Conservation (phyloP, 2,888 invertebrate genomes). For the Leptarthrus brevirostris region DNA sequence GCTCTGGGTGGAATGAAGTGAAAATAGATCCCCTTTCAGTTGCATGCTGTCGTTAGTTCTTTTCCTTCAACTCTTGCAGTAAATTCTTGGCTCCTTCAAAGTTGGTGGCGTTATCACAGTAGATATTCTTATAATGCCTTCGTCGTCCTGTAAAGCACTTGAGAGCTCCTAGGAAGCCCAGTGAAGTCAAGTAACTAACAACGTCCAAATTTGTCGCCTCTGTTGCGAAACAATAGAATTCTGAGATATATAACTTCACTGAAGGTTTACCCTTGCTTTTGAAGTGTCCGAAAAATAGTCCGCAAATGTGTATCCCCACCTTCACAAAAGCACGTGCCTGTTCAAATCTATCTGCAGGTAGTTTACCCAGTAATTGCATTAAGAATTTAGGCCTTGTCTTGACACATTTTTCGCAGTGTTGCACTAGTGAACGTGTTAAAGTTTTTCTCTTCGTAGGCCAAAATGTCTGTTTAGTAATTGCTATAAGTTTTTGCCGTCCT, state of each 20-base stretch:
- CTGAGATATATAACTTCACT: constrained; percentile 49
- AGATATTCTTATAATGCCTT: neutral
- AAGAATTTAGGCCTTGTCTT: constrained; percentile 48
- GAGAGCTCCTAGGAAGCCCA: neutral
- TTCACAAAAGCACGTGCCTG: constrained; percentile 48
- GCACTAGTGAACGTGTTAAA: constrained; percentile 48
- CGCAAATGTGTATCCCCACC: constrained; percentile 49
- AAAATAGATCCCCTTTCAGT: neutral
- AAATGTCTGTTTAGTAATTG: constrained; percentile 52
- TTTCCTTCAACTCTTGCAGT: neutral
- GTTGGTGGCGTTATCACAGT: constrained; percentile 21
- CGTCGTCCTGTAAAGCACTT: neutral
- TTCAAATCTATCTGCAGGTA: constrained; percentile 54
- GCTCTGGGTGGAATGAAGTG: too few species aligned
- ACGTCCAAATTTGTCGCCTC: constrained; percentile 52
- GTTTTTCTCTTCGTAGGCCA: constrained; percentile 55
- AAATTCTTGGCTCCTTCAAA: neutral
- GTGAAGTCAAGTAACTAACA: constrained; percentile 1
- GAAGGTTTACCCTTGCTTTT: constrained; percentile 36
- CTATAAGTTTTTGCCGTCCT: constrained; percentile 46
- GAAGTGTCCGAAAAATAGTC: constrained; percentile 44
- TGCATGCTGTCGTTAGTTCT: neutral
- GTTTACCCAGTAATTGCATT: constrained; percentile 57
- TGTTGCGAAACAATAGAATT: constrained; percentile 52
- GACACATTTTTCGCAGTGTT: constrained; percentile 53